A percentile compares a stretch with the other conserved stretches of the same genome.
phyloP scores from a whole-genome alignment of 2,797 vertebrate species.

The Protonibea diacanthus region DNA sequence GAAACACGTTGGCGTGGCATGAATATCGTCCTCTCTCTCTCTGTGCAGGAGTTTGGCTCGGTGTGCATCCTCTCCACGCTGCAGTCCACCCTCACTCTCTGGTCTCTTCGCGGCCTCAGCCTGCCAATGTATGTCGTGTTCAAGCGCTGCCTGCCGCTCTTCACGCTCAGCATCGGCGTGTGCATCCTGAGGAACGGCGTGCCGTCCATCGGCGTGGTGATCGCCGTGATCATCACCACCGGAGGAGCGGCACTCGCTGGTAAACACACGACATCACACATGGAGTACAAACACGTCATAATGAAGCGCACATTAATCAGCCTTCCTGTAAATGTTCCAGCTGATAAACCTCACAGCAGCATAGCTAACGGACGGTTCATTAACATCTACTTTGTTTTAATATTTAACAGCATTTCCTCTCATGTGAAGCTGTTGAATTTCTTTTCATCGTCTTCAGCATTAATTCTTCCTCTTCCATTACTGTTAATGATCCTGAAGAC shows the following conservation, averaged over 20 bases:
- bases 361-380: no score
- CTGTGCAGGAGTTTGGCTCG: slow-evolving; percentile 84
- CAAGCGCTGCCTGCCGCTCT: slow-evolving; percentile 96
- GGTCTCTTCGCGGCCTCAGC: slow-evolving; percentile 96
- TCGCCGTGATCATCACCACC: slow-evolving; percentile 94
- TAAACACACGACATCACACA: slow-evolving; percentile 55
- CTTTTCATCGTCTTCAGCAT: slow-evolving; percentile 30
- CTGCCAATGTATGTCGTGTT: slow-evolving; percentile 98
- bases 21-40: neutral
- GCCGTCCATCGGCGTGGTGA: slow-evolving; percentile 91
- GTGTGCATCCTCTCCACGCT: slow-evolving; percentile 93
- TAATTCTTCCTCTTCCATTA: slow-evolving; percentile 25
- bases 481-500: slow-evolving; percentile 46
- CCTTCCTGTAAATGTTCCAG: no score
- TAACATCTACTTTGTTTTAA: no score
- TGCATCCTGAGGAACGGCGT: slow-evolving; percentile 92
- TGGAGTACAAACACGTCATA: no score
- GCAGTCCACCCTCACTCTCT: slow-evolving; percentile 96
- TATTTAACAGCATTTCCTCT: neutral
- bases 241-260: slow-evolving; percentile 94
- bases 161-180: slow-evolving; percentile 93
- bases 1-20: no score
- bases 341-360: no score
- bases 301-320: no score
- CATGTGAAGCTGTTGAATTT: neutral